Base-by-base conservation (phyloP, 1,140 invertebrate species). In the Trichonephila clavata region DNA sequence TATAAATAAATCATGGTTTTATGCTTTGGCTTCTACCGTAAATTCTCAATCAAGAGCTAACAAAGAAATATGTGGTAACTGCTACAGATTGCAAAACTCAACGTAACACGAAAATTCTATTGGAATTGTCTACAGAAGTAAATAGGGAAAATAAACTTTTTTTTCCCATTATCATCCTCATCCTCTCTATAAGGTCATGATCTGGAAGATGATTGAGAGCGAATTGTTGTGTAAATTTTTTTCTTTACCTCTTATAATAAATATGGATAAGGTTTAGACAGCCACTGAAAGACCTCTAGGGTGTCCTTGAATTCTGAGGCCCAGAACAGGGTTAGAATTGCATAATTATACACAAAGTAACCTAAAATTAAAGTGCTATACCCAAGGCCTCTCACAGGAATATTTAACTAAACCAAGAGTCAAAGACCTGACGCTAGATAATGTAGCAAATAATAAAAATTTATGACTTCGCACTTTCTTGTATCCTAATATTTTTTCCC, bases 281-380 rank as follows among this genome's bases (percentile, higher is more conserved):
- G 21, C 21, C 1, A 10, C 32, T 27, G 32, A 24, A 84, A 84
- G 50, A 50, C 57, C 83, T 16, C 50, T 59, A 24, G 50, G 50
- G 21, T 0, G 50, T 10, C 21, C 57, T n/a, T 57, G 57, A n/a
- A 57, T 59, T 59, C 27, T n/a, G 14, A 50, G 57, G 83, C 43
- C 50, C 27, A 43, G 50, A 7, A 59, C n/a, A 84, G 27, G 83
- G 83, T 57, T 59, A 24, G 57, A 84, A 84, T 84, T 57, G 59
- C 59, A 84, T 84, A 84, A 84, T 84, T 84, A 83, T 83, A 83
- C 80, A 50, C 18, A 83, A 83, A 83, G n/a, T 59, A 60, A 3
- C 81, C 50, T 13, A 43, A 43, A 27, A 16, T 77, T 18, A 32
- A 39, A 7, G 14, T 77, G 18, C 27, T 32, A 39, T 20, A 32